Base-by-base conservation (phyloP, 2,888 invertebrate species). In the Himalopsyche anomala region DNA sequence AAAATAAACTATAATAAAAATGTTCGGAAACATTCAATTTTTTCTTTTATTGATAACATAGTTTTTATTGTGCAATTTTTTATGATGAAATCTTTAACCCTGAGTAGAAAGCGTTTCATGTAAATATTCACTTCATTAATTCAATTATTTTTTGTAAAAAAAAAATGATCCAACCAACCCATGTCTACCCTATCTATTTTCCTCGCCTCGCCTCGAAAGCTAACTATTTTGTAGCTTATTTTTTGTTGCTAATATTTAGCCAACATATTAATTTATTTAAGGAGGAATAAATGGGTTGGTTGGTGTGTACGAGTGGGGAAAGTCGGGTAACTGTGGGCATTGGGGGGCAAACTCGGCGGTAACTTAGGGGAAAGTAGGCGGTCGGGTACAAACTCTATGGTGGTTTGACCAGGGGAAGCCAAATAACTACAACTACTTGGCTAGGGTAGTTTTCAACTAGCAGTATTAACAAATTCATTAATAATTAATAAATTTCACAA, bases 211-310 rank as follows among this genome's bases (percentile, higher is more conserved):
- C 74, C 74, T 74, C 28, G 74, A 74, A 74, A 74, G 74, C 74
- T 5, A 74, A 74, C 74, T 74, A 74, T 74, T 74, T 74, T 74
- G 74, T 74, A 74, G 74, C 74, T 74, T 74, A 74, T 74, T 56
- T 85, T 82, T 83, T 83, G 82, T 80, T 83, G 69, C 51, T 81
- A 85, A 81, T 81, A 81, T 85, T 81, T 62, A 85, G 81, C 85
- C 80, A 82, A 80, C 85, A 80, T 80, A 85, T 85, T 85, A 85
- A 85, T 85, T 85, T 85, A 85, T 85, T 85, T 85, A 85, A 82
- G 85, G 85, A 85, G 82, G 83, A 83, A 85, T 83, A 85, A 85
- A 85, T 85, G 85, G 85, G 85, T 85, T 81, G 84, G 84, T 55
- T 62, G 85, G 45, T 42, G 81, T 54, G 56, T 81, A 56, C 38